Evolutionary conservation across 1,140 invertebrate species (phyloP).

Genomic region (Cydia fagiglandana): DNA sequence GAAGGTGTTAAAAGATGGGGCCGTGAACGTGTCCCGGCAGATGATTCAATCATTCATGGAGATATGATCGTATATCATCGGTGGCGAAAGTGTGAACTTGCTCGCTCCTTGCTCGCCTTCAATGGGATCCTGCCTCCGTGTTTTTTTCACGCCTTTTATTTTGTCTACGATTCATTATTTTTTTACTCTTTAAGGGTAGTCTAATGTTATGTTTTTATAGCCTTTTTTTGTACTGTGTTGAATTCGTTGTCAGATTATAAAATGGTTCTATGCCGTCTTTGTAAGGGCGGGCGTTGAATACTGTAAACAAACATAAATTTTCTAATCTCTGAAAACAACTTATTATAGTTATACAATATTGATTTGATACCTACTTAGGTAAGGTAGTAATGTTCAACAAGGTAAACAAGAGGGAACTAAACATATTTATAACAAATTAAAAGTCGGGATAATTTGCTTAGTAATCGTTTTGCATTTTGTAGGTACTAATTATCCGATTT

Average conservation of each 20-base stretch:
- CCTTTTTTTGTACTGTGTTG: slow-evolving; percentile 38
- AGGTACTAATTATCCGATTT: no score
- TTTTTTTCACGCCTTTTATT: slow-evolving; percentile 58
- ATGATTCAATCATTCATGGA: slow-evolving; percentile 76
- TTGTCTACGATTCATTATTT: slow-evolving; percentile 55
- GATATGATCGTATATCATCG: slow-evolving; percentile 74
- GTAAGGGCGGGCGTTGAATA: slow-evolving; percentile 35
- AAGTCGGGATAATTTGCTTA: no score
- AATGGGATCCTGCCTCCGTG: slow-evolving; percentile 50
- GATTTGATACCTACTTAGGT: no score
- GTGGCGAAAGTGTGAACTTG: slow-evolving; percentile 68
- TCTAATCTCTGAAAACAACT: not conserved
- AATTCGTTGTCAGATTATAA: slow-evolving; percentile 41
- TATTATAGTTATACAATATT: not conserved
- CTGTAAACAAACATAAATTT: slow-evolving; percentile 40
- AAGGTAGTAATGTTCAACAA: no score
- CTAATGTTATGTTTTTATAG: slow-evolving; percentile 27
- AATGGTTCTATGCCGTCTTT: slow-evolving; percentile 25
- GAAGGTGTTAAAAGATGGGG: slow-evolving; percentile 74
- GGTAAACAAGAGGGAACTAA: no score
- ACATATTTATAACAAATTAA: no score
- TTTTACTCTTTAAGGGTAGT: slow-evolving; percentile 36
- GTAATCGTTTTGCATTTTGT: no score
- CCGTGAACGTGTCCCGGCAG: slow-evolving; percentile 64
- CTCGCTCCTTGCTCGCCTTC: slow-evolving; percentile 46